Evolutionary conservation across 2,797 vertebrate species (phyloP), one percentile per base, ranked within the genome.

Genomic region (Perodicticus potto): DNA sequence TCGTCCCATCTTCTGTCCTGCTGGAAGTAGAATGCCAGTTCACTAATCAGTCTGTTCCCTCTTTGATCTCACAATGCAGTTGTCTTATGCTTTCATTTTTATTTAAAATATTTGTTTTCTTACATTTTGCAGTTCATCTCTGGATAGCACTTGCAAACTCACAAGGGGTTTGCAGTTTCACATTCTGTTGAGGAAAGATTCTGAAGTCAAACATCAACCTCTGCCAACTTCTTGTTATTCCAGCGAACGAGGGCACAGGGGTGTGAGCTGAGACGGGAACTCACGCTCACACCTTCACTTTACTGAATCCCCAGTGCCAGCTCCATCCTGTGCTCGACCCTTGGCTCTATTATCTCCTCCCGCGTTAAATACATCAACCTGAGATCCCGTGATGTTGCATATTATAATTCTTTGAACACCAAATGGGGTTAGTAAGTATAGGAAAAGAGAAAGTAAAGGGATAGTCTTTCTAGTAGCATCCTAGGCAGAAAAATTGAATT

Each of bases 1-100:
- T 86, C 77, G 74, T 94, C 95, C 94, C 49, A 95, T 93, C 94
- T 84, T 23, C 69, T 87, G 73, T 91, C 77, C 37, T 89, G 73
- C 61, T 72, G n/a, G 29, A 70, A 43, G 32, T 45, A 77, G 59
- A 70, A 16, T 81, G 81, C 65, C 89, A 70, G 59, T 94, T 82
- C 95, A 91, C 85, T 86, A 82, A 94, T 93, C 83, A 94, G 89
- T 84, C 88, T 37, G 23, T 29, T 81, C 76, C 74, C 69, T 34
- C 32, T 96, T 96, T 96, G 55, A 84, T 89, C 72, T 84, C 69
- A 82, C 63, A 78, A 85, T 53, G 3, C 32, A 81, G 27, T 76
- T 76, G n/a, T 86, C 53, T 86, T 94, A 73, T 67, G 65, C 78
- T 84, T 89, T 86, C 67, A 53, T 70, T 14, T 29, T 27, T 86